These are phyloP conservation scores for Latheticus oryzae DNA, from an alignment of 2,888 invertebrate species.

Conservation along the genomic window DNA sequence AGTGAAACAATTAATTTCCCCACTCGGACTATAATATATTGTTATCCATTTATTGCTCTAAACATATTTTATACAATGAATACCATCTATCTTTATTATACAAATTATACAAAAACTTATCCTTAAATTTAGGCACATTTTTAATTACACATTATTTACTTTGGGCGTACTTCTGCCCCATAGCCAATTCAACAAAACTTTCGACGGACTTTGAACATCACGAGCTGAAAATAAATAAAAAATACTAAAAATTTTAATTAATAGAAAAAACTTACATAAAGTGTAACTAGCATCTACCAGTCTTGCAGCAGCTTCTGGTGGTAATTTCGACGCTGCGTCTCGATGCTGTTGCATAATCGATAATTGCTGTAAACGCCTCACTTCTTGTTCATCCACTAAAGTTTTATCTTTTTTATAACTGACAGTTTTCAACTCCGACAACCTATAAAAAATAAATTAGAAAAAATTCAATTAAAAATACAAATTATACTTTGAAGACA, in stretches of 20 bases:
- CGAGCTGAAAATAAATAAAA: constrained; percentile 72
- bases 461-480: too few relatives aligned
- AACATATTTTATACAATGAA: constrained; percentile 32
- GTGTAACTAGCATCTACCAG: constrained; percentile 78
- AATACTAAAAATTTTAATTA: background rate
- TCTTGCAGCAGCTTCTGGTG: constrained; percentile 79
- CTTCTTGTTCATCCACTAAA: constrained; percentile 80
- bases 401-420: constrained; percentile 81
- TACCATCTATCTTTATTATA: constrained; percentile 25
- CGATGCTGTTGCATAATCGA: constrained; percentile 76
- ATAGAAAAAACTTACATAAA: constrained; percentile 71
- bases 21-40: too few relatives aligned
- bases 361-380: constrained; percentile 78
- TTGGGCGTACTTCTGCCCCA: constrained; percentile 82
- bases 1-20: too few relatives aligned
- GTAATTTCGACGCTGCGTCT: constrained; percentile 76
- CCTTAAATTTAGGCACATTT: constrained; percentile 44
- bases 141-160: constrained; percentile 64
- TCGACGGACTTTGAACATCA: constrained; percentile 82
- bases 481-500: constrained; percentile 32
- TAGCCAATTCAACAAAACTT: constrained; percentile 83
- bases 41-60: too few relatives aligned
- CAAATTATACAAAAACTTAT: constrained; percentile 39
- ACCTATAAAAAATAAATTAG: constrained; percentile 63
- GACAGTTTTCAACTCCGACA: constrained; percentile 80